These are phyloP conservation scores for Drosophila quinaria DNA, from an alignment of 2,888 invertebrate genomes.

Conservation along the genomic window DNA sequence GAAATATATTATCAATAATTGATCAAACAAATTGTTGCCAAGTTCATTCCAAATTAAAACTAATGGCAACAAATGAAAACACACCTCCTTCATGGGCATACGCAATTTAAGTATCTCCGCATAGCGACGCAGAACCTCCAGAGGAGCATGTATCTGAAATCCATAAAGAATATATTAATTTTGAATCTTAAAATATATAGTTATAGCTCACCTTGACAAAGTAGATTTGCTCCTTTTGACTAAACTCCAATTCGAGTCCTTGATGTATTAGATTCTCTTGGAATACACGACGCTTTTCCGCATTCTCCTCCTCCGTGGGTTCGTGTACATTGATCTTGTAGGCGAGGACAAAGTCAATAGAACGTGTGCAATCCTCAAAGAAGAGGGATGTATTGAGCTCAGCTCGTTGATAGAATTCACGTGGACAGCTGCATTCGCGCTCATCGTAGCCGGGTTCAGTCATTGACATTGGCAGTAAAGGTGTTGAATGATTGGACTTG, in stretches of 20 bases:
- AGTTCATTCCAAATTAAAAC: neutral
- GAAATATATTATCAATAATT: conserved; percentile 11
- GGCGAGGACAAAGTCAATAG: conserved; percentile 92
- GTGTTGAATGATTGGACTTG: conserved; percentile 49
- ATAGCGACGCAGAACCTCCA: conserved; percentile 93
- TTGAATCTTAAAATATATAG: neutral
- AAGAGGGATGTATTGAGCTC: conserved; percentile 86
- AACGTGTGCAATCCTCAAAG: conserved; percentile 90
- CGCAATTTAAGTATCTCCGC: conserved; percentile 96
- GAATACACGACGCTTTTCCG: conserved; percentile 88
- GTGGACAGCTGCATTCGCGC: conserved; percentile 74
- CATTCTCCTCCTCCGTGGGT: conserved; percentile 83
- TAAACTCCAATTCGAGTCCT: conserved; percentile 90
- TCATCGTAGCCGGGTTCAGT: conserved; percentile 73
- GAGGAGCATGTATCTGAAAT: conserved; percentile 93
- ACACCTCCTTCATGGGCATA: conserved; percentile 96
- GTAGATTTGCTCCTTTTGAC: conserved; percentile 89
- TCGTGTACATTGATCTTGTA: conserved; percentile 89
- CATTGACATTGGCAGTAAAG: conserved; percentile 81
- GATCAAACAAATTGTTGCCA: conserved; percentile 3
- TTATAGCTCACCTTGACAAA: conserved; percentile 89
- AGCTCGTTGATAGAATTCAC: conserved; percentile 69
- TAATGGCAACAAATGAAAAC: conserved; percentile 39
- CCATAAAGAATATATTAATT: neutral
- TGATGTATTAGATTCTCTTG: conserved; percentile 91